Conservation (phyloP, 1,140 invertebrate species). For the Potamilus streckersoni region DNA sequence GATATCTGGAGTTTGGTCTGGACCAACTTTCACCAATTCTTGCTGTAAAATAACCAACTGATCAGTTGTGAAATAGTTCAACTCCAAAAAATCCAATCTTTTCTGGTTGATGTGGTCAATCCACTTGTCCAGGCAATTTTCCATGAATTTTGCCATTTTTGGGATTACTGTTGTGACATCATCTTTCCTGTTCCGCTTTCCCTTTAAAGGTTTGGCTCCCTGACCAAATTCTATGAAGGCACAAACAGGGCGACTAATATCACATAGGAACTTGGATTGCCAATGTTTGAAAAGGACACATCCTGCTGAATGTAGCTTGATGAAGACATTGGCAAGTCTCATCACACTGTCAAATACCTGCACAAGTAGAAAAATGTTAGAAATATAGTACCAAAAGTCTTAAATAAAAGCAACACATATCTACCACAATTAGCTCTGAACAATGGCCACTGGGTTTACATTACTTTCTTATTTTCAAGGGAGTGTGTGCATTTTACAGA, state of each 20-base stretch:
- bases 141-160: constrained; percentile 53
- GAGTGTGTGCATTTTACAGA: too few relatives aligned
- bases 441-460: too few relatives aligned
- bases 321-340: constrained; percentile 46
- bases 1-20: constrained; percentile 24
- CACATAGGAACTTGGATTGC: constrained; percentile 44
- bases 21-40: constrained; percentile 47
- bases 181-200: constrained; percentile 6
- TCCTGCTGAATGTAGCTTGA: constrained; percentile 46
- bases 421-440: too few relatives aligned
- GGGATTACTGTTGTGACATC: constrained; percentile 28
- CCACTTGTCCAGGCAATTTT: constrained; percentile 58
- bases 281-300: constrained; percentile 53
- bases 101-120: constrained; percentile 47
- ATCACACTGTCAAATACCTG: constrained; percentile 52
- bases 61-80: constrained; percentile 60
- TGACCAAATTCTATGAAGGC: constrained; percentile 42
- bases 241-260: constrained; percentile 22
- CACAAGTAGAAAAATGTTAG: constrained; percentile 13
- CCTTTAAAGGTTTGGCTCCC: constrained; percentile 5
- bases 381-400: neutral
- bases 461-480: too few relatives aligned
- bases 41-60: constrained; percentile 59
- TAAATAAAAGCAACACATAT: too few relatives aligned
- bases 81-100: constrained; percentile 41